These are phyloP conservation scores for Chymomyza procnemis DNA, from an alignment of 2,888 invertebrate genomes.

Conservation along the genomic window DNA sequence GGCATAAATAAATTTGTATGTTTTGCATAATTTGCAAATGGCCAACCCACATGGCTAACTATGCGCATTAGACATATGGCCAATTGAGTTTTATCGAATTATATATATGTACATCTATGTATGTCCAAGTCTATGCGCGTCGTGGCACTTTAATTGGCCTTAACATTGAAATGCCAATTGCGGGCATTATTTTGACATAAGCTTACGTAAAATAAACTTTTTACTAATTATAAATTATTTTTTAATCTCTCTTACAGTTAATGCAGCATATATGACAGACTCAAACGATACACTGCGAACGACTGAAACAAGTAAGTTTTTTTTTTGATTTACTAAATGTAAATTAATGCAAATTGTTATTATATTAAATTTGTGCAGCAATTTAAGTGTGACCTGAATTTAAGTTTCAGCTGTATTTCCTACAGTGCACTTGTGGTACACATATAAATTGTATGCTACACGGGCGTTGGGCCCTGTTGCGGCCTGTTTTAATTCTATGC, in stretches of 20 bases:
- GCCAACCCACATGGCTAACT: constrained; percentile 28
- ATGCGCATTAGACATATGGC: constrained; percentile 4
- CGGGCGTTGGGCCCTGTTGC: constrained; percentile 29
- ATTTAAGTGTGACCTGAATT: background rate
- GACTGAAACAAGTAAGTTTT: constrained; percentile 56
- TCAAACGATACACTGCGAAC: constrained; percentile 45
- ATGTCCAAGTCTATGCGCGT: background rate
- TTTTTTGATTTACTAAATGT: background rate
- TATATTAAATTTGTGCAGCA: constrained; percentile 34
- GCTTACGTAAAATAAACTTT: background rate
- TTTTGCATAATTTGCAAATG: constrained; percentile 12
- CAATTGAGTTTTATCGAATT: constrained; percentile 13
- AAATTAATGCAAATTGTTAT: constrained; percentile 65
- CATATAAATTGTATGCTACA: constrained; percentile 41
- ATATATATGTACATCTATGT: constrained; percentile 1
- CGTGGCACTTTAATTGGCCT: constrained; percentile 39
- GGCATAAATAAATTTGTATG: constrained; percentile 39
- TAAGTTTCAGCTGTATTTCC: background rate
- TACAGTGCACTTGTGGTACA: constrained; percentile 1
- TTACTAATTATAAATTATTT: constrained; percentile 8
- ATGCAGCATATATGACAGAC: constrained; percentile 64
- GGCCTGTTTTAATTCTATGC: constrained; percentile 37
- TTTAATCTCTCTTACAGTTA: constrained; percentile 55
- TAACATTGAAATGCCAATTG: constrained; percentile 51
- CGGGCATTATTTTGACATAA: background rate